Conservation (phyloP, 2,888 invertebrate species). For the Trichogramma dendrolimi region DNA sequence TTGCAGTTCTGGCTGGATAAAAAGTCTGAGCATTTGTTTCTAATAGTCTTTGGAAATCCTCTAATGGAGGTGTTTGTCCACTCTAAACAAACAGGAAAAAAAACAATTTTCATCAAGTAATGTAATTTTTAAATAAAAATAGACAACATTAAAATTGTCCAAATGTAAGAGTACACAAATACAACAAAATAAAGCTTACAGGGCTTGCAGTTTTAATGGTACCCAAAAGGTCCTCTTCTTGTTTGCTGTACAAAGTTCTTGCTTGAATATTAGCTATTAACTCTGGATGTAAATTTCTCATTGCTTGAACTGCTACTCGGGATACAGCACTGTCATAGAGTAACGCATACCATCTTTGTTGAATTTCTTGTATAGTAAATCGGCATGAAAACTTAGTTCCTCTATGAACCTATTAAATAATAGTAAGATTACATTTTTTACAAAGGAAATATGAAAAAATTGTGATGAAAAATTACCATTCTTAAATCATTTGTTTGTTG, state of each 20-base stretch:
- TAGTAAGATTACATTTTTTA: neutral
- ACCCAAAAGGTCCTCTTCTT: constrained; percentile 82
- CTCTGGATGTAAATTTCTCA: constrained; percentile 91
- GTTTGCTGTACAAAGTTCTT: constrained; percentile 81
- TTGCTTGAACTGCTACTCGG: constrained; percentile 84
- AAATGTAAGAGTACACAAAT: neutral
- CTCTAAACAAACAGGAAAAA: constrained; percentile 53
- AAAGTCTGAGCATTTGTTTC: constrained; percentile 81
- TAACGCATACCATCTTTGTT: constrained; percentile 93
- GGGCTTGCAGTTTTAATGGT: constrained; percentile 71
- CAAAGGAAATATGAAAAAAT: neutral
- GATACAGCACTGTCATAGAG: constrained; percentile 94
- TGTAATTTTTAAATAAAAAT: constrained; percentile 3
- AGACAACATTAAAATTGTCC: neutral
- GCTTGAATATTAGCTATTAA: constrained; percentile 81
- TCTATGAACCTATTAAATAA: constrained; percentile 65
- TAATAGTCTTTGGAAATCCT: constrained; percentile 80
- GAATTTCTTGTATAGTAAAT: constrained; percentile 88
- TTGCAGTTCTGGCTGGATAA: constrained; percentile 82
- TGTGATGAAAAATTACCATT: constrained; percentile 51
- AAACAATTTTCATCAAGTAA: neutral
- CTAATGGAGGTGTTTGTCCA: constrained; percentile 64
- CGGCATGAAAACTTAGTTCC: constrained; percentile 94
- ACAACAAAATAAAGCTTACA: constrained; percentile 9
- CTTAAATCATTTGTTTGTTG: constrained; percentile 83